A percentile compares a stretch with the other conserved stretches of the same genome.
These are phyloP conservation scores for Sinodicranocentrus sp. DNA, from an alignment of 2,888 invertebrate genomes.

Conservation along the genomic window DNA sequence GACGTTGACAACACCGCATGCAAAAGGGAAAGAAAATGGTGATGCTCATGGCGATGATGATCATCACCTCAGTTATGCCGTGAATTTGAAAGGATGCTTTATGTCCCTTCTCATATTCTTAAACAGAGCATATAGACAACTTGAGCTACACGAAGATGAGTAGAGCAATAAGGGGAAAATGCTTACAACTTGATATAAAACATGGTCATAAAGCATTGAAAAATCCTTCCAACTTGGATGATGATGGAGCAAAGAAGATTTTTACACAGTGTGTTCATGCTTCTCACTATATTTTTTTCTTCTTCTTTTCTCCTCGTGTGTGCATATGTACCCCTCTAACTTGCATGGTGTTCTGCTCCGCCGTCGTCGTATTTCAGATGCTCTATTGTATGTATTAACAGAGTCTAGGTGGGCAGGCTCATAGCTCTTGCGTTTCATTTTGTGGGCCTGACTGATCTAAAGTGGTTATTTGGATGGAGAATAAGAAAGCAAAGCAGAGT, in stretches of 20 bases:
- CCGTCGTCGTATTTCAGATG: too few relatives aligned
- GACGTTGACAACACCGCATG: constrained; percentile 41
- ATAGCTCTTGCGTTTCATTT: constrained; percentile 70
- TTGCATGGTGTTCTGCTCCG: too few relatives aligned
- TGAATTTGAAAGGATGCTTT: constrained; percentile 49
- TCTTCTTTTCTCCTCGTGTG: too few relatives aligned
- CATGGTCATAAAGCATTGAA: constrained; percentile 56
- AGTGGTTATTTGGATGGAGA: constrained; percentile 76
- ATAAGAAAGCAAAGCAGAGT: too few relatives aligned
- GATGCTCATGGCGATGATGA: constrained; percentile 48
- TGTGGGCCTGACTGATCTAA: constrained; percentile 74
- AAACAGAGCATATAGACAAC: constrained; percentile 60
- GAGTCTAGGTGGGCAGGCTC: constrained; percentile 71
- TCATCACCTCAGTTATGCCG: constrained; percentile 30
- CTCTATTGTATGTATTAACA: constrained; percentile 52
- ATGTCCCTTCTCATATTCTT: constrained; percentile 59
- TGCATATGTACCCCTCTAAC: too few relatives aligned
- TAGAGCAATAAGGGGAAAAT: constrained; percentile 27
- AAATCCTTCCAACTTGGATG: constrained; percentile 39
- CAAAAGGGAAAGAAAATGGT: constrained; percentile 23
- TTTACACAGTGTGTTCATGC: too few relatives aligned
- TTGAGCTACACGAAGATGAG: constrained; percentile 17
- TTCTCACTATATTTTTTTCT: too few relatives aligned
- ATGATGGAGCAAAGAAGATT: constrained; percentile 37
- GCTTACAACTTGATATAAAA: constrained; percentile 52